Evolutionary conservation across 2,113 vertebrate species (phyloP), one percentile per base, ranked within the genome.

Genomic region (Ptilonorhynchus violaceus): DNA sequence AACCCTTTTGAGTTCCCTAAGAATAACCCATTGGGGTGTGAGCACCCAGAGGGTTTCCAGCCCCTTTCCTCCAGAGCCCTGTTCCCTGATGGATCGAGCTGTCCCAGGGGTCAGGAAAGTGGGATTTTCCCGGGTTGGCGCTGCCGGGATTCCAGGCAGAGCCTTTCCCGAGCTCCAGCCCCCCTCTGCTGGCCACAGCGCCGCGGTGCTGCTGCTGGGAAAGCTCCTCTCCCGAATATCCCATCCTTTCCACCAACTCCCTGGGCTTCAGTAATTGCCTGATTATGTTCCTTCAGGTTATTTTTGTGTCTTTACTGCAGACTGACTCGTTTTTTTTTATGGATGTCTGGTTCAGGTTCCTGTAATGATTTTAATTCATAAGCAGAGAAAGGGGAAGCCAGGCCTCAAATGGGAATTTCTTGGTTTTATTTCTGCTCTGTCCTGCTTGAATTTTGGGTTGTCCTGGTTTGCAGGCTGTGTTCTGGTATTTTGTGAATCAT

Each of bases 111-210:
- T 44, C 22, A 4, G 10, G 2, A 35, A 42, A 13, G 16, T 2
- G 2, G 59, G 67, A 37, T 10, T 63, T 64, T 78, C 24, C 59
- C 81, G 0, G 42, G 15, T 9, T 2, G 24, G 33, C 5, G 22
- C 19, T 58, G 42, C 46, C 30, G 44, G 46, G n/a, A 9, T 22
- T 2, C 15, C 66, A 2, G 62, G 77, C 4, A 2, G 23, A 31
- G 21, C 18, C n/a, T 82, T 97, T 85, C 16, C 81, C 60, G 87
- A 30, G 66, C 74, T 82, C 9, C 81, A 72, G 27, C 91, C 93
- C 18, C 97, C 97, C 96, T 92, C 97, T 97, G 85, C 74, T 81
- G 97, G 95, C 44, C 75, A 13, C 17, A 52, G 50, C 1, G 16
- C 86, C 24, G 28, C 63, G 88, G 19, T 94, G 73, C 86, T 23